Base-by-base conservation (phyloP, 2,888 invertebrate genomes). In the Mythimna impura region DNA sequence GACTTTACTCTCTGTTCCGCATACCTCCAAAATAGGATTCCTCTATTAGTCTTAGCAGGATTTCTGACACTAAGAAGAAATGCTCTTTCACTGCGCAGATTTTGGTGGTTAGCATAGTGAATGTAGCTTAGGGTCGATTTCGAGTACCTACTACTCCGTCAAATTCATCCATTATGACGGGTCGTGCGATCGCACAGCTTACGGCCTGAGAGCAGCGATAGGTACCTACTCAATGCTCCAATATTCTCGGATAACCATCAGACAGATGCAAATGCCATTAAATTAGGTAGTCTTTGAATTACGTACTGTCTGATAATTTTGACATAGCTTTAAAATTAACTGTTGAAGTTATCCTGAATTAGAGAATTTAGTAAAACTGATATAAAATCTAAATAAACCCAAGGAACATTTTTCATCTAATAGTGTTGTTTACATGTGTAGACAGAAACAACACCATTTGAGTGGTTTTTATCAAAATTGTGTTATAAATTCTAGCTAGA, bases 141-240 rank as follows among this genome's bases (percentile, higher is more conserved):
- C 43, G 30, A 20, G 43, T 65, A 54, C 36, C 52, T 22, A 34
- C 52, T 76, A 50, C 10, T 68, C 14, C 22, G 8, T 20, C 30
- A 40, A 30, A 17, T 14, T 14, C 20, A 17, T 14, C 14, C 14
- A 36, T 25, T 25, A 4, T 10, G 36, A 47, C 47, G 22, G 36
- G 4, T 50, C 20, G 14, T 76, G 50, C 8, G 5, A 50, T 80
- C 57, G 52, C 66, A 77, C 74, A 73, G 57, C 36, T 77, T 74
- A 66, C 57, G 47, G 57, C 57, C 20, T 36, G 12, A 52, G 25
- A 34, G 22, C 52, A 71, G 47, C 17, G 7, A 20, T 47, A 7
- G 50, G 36, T 14, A 55, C 22, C 10, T 14, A 43, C 57, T 7
- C n/a, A n/a, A 66, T 63, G 9, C 43, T 50, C 25, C n/a, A 55